These are phyloP conservation scores for Grallaria varia DNA, from an alignment of 2,113 vertebrate species.

Conservation along the genomic window DNA sequence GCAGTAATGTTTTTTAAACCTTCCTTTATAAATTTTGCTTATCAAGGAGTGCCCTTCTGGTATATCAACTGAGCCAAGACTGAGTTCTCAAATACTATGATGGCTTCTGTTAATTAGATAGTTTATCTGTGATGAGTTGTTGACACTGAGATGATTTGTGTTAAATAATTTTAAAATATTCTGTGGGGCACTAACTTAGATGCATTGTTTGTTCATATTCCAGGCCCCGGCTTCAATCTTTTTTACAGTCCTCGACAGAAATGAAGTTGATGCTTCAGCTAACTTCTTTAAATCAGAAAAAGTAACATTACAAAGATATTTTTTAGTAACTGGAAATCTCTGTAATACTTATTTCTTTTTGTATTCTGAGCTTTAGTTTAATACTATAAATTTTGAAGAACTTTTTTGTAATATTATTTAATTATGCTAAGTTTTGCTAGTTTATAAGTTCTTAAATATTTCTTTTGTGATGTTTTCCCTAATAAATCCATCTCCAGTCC, in stretches of 20 bases:
- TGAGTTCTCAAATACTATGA: slow-evolving; percentile 84
- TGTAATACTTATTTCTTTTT: slow-evolving; percentile 34
- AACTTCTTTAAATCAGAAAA: slow-evolving; percentile 65
- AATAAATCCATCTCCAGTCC: background rate
- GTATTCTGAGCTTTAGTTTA: slow-evolving; percentile 32
- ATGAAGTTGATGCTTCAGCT: slow-evolving; percentile 58
- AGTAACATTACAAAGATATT: slow-evolving; percentile 48
- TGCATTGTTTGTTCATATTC: slow-evolving; percentile 75
- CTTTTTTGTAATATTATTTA: slow-evolving; percentile 60
- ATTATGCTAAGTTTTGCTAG: slow-evolving; percentile 40
- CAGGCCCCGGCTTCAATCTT: slow-evolving; percentile 63
- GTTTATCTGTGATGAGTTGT: slow-evolving; percentile 84
- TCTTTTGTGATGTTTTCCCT: background rate
- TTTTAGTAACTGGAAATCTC: slow-evolving; percentile 41
- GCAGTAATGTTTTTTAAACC: slow-evolving; percentile 74
- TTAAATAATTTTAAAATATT: slow-evolving; percentile 86
- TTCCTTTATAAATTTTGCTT: slow-evolving; percentile 82
- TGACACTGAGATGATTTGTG: slow-evolving; percentile 83
- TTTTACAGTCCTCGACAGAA: slow-evolving; percentile 63
- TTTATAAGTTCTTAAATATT: slow-evolving; percentile 39
- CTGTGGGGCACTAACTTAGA: slow-evolving; percentile 76
- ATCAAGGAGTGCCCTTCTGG: slow-evolving; percentile 85
- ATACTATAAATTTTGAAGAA: slow-evolving; percentile 33
- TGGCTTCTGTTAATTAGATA: slow-evolving; percentile 85
- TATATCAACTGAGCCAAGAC: slow-evolving; percentile 81